These are phyloP conservation scores for Amphimallon solstitiale DNA, from an alignment of 2,888 invertebrate species.

Conservation along the genomic window DNA sequence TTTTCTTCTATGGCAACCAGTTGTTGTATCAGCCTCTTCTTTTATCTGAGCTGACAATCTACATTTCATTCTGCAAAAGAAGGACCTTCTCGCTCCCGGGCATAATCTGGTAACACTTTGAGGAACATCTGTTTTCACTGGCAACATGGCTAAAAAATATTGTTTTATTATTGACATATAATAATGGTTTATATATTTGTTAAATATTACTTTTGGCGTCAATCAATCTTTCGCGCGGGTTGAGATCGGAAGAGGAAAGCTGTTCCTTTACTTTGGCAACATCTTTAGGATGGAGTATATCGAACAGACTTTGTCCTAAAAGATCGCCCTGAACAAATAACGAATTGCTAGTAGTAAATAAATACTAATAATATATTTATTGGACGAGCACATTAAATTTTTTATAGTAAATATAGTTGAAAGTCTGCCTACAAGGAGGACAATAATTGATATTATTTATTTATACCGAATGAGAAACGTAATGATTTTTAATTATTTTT, in stretches of 20 bases:
- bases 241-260: conserved; percentile 87
- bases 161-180: background rate
- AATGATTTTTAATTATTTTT: too few species aligned
- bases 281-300: conserved; percentile 94
- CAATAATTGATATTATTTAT: too few species aligned
- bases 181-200: background rate
- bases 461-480: too few species aligned
- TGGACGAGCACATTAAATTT: too few species aligned
- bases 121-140: conserved; percentile 86
- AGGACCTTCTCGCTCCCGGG: conserved; percentile 90
- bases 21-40: conserved; percentile 75
- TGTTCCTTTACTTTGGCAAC: conserved; percentile 96
- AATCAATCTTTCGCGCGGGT: conserved; percentile 87
- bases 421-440: too few species aligned
- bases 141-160: conserved; percentile 80
- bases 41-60: conserved; percentile 74
- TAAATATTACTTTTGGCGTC: conserved; percentile 83
- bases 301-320: conserved; percentile 92
- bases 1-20: conserved; percentile 74
- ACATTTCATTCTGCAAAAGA: conserved; percentile 93
- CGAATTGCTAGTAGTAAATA: conserved; percentile 1
- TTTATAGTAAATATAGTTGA: too few species aligned
- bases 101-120: conserved; percentile 79
- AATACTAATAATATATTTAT: too few species aligned
- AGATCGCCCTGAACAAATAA: conserved; percentile 75